Evolutionary conservation across 2,113 vertebrate species (phyloP).

Genomic region (Leptocoma aspasia): DNA sequence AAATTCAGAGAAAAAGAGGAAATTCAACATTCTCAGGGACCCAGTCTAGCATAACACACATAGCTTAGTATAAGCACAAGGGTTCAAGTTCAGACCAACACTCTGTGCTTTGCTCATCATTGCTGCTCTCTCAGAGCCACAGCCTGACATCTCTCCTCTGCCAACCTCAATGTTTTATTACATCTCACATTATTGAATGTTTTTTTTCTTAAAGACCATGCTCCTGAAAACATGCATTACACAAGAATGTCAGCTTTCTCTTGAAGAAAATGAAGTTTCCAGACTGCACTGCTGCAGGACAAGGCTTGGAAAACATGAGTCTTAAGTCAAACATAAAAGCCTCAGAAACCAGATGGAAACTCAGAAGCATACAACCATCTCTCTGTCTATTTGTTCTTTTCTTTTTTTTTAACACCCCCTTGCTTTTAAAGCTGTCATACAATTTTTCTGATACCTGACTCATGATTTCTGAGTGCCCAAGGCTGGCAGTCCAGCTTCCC

Average conservation of each 20-base stretch:
- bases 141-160: not conserved
- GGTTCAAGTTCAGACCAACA: not conserved
- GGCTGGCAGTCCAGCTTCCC: not conserved
- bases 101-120: not conserved
- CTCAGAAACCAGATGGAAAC: not conserved
- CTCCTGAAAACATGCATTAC: not conserved
- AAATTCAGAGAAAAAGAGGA: not conserved
- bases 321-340: not conserved
- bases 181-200: not conserved
- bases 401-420: not conserved
- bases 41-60: not conserved
- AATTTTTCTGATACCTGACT: not conserved
- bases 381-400: not conserved
- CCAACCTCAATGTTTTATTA: not conserved
- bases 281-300: not conserved
- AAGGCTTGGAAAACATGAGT: slow-evolving; percentile 17
- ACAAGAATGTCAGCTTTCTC: not conserved
- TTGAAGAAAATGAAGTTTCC: slow-evolving; percentile 36
- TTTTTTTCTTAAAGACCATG: not conserved
- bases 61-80: not conserved
- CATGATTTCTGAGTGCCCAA: not conserved
- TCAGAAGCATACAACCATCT: not conserved
- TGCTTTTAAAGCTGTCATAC: not conserved
- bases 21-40: not conserved
- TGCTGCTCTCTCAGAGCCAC: not conserved